A percentile compares a stretch with the other conserved stretches of the same genome.
Evolutionary conservation across 1,140 invertebrate species (phyloP).

Genomic region (Leptinotarsa undecemlineata): DNA sequence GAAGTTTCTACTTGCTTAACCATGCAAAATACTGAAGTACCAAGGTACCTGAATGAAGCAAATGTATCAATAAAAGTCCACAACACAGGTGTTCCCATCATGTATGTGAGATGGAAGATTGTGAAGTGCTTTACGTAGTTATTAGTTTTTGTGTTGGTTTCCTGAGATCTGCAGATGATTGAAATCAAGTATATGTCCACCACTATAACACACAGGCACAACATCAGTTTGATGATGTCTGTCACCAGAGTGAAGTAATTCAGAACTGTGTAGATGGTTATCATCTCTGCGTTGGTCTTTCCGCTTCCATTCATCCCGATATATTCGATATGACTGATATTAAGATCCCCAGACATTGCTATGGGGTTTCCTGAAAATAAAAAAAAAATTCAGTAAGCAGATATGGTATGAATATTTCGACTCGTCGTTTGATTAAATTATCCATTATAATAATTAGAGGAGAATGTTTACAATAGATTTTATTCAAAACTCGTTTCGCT

Average conservation of each 20-base stretch:
- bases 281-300: not conserved
- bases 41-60: not conserved
- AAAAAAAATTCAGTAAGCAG: no score
- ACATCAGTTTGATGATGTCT: not conserved
- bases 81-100: not conserved
- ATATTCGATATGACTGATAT: not conserved
- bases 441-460: no score
- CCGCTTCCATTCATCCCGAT: not conserved
- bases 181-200: conserved; percentile 7
- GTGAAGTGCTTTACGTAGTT: conserved; percentile 8
- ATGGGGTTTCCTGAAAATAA: no score
- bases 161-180: not conserved
- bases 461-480: no score
- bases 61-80: not conserved
- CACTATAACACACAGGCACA: not conserved
- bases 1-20: not conserved
- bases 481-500: no score
- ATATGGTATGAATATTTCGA: no score
- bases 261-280: not conserved
- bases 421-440: no score
- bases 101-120: not conserved
- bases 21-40: not conserved
- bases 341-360: not conserved
- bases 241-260: not conserved
- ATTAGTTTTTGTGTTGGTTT: conserved; percentile 13